Evolutionary conservation across 2,113 vertebrate species (phyloP).

Genomic region (Mesocricetus auratus): DNA sequence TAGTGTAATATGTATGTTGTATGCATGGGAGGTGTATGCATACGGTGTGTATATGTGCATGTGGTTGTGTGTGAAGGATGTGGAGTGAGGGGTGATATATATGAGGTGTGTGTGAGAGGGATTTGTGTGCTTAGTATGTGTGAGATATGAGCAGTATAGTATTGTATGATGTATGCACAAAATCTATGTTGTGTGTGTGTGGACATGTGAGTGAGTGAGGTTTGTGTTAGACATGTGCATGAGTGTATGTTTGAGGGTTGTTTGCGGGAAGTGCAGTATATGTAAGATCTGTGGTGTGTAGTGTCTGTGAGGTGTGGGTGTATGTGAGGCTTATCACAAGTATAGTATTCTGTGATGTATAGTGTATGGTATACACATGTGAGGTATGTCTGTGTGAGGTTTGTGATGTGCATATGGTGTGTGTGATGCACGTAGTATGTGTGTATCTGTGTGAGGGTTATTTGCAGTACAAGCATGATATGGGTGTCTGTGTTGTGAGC

Average conservation of each 20-base stretch:
- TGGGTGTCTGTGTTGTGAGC: not conserved
- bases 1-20: not conserved
- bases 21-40: not conserved
- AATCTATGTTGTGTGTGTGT: not conserved
- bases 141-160: not conserved
- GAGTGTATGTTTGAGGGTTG: not conserved
- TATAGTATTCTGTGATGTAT: not conserved
- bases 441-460: not conserved
- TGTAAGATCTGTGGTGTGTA: not conserved
- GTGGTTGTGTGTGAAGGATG: not conserved
- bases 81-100: not conserved
- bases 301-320: not conserved
- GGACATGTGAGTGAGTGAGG: not conserved
- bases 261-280: not conserved
- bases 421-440: not conserved
- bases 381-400: not conserved
- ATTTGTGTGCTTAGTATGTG: not conserved
- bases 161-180: not conserved
- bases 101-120: not conserved
- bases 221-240: not conserved
- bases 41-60: not conserved
- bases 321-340: not conserved
- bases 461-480: not conserved
- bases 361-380: not conserved
- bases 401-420: not conserved